Percentiles rank a stretch among this genome's conserved stretches.
Evolutionary conservation across 2,797 vertebrate species (phyloP).

Genomic region (Prionace glauca): DNA sequence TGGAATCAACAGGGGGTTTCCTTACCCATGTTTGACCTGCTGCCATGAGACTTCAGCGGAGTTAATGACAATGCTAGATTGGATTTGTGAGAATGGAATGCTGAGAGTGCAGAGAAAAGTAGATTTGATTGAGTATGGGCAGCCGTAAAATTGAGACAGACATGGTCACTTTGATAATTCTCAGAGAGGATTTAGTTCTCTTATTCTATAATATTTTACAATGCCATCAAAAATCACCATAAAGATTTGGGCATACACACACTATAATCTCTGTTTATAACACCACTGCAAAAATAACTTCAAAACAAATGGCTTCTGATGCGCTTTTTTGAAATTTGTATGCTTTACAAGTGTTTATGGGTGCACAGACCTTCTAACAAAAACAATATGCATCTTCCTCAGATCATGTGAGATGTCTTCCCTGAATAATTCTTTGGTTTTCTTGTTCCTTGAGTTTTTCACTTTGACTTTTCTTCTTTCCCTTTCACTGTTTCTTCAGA

Average conservation of each 20-base stretch:
- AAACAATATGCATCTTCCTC: not conserved
- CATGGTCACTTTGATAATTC: not conserved
- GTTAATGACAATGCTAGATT: not conserved
- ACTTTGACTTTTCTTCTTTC: conserved; percentile 15
- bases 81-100: not conserved
- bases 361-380: not conserved
- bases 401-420: not conserved
- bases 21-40: too few relatives aligned
- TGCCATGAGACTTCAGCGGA: not conserved
- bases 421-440: not conserved
- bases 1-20: too few relatives aligned
- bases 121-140: not conserved
- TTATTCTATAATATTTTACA: not conserved
- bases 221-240: not conserved
- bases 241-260: not conserved
- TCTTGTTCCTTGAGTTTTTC: not conserved
- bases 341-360: not conserved
- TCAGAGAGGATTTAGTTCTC: not conserved
- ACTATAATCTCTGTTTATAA: not conserved
- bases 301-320: not conserved
- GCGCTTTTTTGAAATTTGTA: not conserved
- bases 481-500: not conserved
- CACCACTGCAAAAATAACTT: not conserved
- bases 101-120: not conserved
- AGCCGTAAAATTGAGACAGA: not conserved